Evolutionary conservation across 2,113 vertebrate genomes (phyloP).

Genomic region (Lasiurus borealis): DNA sequence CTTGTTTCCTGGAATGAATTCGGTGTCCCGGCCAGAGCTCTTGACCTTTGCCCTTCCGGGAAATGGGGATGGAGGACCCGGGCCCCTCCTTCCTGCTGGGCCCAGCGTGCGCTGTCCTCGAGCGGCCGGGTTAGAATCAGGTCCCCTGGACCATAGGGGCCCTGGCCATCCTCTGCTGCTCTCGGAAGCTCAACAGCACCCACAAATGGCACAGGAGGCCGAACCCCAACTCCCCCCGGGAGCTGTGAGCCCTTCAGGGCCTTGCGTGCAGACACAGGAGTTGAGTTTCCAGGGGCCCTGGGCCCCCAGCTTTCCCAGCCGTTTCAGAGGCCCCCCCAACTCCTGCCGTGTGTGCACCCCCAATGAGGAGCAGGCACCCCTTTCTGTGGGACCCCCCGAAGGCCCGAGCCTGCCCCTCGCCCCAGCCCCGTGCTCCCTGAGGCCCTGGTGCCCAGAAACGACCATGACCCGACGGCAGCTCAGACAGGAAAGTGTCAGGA

Average conservation of each 20-base stretch:
- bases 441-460: rapidly evolving
- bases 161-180: neutral
- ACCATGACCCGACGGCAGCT: rapidly evolving
- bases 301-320: neutral
- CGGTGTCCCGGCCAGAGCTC: too few species aligned
- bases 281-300: neutral
- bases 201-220: neutral
- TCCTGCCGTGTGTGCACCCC: too few species aligned
- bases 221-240: neutral
- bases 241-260: rapidly evolving
- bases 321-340: too few species aligned
- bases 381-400: neutral
- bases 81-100: neutral
- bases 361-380: neutral
- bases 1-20: rapidly evolving
- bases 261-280: neutral
- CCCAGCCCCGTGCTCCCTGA: rapidly evolving
- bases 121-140: neutral
- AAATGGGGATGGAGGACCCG: rapidly evolving
- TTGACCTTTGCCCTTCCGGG: too few species aligned
- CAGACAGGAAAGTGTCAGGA: neutral
- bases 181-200: neutral
- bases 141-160: rapidly evolving
- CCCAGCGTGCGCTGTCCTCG: neutral
- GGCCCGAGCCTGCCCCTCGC: too few species aligned